phyloP scores from a whole-genome alignment of 2,888 invertebrate genomes.

The Phortica magna region DNA sequence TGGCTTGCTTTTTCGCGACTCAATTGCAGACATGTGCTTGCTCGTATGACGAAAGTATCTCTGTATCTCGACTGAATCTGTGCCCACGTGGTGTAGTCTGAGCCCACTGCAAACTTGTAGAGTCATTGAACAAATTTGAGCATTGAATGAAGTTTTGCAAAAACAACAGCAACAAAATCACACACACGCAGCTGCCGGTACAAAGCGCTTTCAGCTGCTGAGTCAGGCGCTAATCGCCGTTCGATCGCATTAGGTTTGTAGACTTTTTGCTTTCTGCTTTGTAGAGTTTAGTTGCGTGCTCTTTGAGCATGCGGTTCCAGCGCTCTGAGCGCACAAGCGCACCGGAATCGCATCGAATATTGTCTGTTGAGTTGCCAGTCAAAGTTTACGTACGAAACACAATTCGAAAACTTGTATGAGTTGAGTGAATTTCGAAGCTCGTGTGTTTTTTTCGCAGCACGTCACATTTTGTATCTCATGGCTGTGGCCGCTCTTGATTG shows the following conservation, averaged over 20 bases:
- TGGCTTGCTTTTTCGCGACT: not conserved
- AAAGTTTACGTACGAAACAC: not conserved
- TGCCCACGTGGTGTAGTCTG: not conserved
- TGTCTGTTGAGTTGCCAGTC: no score
- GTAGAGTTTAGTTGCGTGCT: slow-evolving; percentile 20
- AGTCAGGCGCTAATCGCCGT: not conserved
- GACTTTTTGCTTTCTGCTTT: slow-evolving; percentile 13
- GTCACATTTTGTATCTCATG: not conserved
- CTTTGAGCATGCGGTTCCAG: no score
- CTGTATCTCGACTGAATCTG: not conserved
- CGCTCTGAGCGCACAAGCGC: no score
- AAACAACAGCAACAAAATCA: not conserved
- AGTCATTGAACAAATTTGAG: not conserved
- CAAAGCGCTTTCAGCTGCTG: not conserved
- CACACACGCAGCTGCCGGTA: not conserved
- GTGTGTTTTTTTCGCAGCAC: not conserved
- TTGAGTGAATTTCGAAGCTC: not conserved
- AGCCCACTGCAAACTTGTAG: not conserved
- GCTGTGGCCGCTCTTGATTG: slow-evolving; percentile 6
- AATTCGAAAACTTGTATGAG: slow-evolving; percentile 32
- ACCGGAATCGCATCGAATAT: no score
- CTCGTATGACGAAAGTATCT: not conserved
- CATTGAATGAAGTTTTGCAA: not conserved
- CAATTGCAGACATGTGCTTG: not conserved
- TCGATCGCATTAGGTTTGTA: not conserved